Conservation (phyloP, 2,888 invertebrate genomes). For the Plusia festucae region DNA sequence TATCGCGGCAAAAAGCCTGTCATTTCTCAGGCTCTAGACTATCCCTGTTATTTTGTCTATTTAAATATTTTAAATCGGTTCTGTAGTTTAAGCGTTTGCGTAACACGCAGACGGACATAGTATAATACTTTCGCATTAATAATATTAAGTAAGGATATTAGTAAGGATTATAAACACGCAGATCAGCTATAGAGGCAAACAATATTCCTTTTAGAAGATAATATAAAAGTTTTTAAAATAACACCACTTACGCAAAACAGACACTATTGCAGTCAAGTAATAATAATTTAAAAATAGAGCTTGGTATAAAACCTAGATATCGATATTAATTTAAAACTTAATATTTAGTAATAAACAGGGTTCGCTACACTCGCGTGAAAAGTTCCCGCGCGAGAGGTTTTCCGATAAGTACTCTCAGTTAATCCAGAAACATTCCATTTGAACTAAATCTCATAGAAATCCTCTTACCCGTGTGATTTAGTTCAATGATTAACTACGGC, state of each 20-base stretch:
- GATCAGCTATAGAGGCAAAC: no score
- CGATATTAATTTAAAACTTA: constrained; percentile 4
- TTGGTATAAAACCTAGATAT: not conserved
- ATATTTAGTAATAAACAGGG: not conserved
- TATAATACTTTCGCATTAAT: no score
- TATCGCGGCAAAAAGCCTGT: no score
- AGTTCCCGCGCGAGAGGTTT: not conserved
- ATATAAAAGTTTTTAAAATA: not conserved
- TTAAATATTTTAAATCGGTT: no score
- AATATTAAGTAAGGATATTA: no score
- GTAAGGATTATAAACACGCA: no score
- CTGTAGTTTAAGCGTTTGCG: no score
- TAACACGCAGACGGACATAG: no score
- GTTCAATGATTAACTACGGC: not conserved
- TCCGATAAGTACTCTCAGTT: constrained; percentile 3
- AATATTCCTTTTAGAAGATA: not conserved
- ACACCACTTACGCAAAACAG: not conserved
- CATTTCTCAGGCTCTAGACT: no score
- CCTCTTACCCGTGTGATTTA: not conserved
- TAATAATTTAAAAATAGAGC: not conserved
- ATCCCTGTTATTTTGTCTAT: no score
- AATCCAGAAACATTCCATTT: not conserved
- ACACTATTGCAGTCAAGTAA: not conserved
- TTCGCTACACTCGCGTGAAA: not conserved
- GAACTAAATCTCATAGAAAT: not conserved